Conservation (phyloP, 1,140 invertebrate genomes). For the Stegodyphus dumicola region DNA sequence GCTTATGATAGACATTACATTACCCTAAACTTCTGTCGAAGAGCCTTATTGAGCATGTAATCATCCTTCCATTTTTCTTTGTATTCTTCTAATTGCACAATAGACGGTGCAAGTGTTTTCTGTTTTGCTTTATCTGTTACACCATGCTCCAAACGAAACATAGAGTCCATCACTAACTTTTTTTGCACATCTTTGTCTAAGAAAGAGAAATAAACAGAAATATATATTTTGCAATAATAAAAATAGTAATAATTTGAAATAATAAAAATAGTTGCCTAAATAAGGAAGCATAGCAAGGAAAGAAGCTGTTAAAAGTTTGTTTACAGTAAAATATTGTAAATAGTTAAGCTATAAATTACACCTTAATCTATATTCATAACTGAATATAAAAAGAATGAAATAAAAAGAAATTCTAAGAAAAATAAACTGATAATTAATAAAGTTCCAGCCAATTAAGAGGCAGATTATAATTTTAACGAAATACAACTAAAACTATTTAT, state of each 20-base stretch:
- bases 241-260: not conserved
- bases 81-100: conserved; percentile 80
- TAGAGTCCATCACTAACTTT: conserved; percentile 90
- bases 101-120: conserved; percentile 76
- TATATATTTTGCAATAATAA: not conserved
- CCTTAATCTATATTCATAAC: too few species aligned
- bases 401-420: too few species aligned
- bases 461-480: too few species aligned
- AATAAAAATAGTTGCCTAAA: too few species aligned
- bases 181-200: conserved; percentile 90
- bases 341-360: too few species aligned
- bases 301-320: too few species aligned
- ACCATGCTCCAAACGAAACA: conserved; percentile 95
- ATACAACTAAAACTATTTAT: too few species aligned
- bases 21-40: conserved; percentile 87
- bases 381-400: too few species aligned
- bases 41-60: conserved; percentile 85
- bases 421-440: too few species aligned
- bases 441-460: too few species aligned
- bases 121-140: conserved; percentile 81
- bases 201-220: not conserved
- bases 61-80: conserved; percentile 90
- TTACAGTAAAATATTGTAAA: too few species aligned
- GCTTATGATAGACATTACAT: conserved; percentile 62
- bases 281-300: too few species aligned